Evolutionary conservation across 1,140 invertebrate species (phyloP), one percentile per base, ranked within the genome.

Genomic region (Caenorhabditis remanei): DNA sequence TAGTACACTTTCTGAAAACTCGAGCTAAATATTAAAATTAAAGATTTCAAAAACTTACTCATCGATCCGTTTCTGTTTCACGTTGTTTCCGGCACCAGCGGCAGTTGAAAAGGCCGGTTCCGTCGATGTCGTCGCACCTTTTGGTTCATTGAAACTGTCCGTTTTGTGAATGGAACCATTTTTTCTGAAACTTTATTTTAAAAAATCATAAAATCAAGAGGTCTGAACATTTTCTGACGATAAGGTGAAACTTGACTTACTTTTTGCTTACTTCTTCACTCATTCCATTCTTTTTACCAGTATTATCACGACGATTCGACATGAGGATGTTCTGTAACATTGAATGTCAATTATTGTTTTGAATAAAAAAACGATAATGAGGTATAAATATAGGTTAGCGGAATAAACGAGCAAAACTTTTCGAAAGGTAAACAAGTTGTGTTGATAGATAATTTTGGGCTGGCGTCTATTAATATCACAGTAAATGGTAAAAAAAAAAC

Each of bases 101-200:
- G 43, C 71, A n/a, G 71, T 79, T 14, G 67, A 75, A 19, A 75
- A 75, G 19, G 50, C 71, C 46, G 71, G 46, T 79, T 79, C 71
- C 46, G 50, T 21, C 50, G 43, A 79, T 43, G 50, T 79, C 43
- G 71, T 46, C n/a, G 19, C 46, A 24, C 71, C 71, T 79, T 50
- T 79, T 41, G 71, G 71, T 41, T 79, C 71, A 41, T 50, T 46
- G 14, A 79, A 79, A 11, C 71, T 79, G n/a, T 79, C 71, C 11
- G 71, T 21, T 21, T 79, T 46, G 7, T 48, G 46, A 24, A 79
- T 24, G 8, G 71, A 50, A 16, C 46, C 21, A 63, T 63, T 32
- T 63, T 63, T 24, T 6, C 19, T 24, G 58, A 13, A 2, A 4
- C 58, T 63, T 7, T 8, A 63, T 19, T n/a, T 4, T 19, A 24